Percentiles rank a stretch among this genome's conserved stretches.
These are phyloP conservation scores for Sinonovacula constricta DNA, from an alignment of 1,140 invertebrate species.

Conservation along the genomic window DNA sequence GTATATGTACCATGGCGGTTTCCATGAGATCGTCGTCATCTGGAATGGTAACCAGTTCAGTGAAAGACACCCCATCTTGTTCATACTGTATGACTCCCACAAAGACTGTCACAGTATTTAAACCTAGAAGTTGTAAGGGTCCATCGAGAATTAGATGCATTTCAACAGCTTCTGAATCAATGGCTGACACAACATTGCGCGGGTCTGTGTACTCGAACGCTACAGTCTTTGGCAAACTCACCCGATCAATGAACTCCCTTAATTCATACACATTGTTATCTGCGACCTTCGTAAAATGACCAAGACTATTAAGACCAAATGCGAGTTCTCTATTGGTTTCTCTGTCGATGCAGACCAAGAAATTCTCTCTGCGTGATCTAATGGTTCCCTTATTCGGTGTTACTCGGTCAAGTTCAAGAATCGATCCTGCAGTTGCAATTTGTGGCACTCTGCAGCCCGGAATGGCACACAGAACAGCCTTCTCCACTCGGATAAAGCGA, in stretches of 20 bases:
- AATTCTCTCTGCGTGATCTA: constrained; percentile 19
- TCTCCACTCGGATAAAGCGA: constrained; percentile 13
- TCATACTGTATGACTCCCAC: constrained; percentile 12
- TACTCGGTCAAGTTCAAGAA: constrained; percentile 36
- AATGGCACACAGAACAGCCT: constrained; percentile 23
- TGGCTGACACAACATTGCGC: constrained; percentile 27
- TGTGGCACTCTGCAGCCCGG: constrained; percentile 5
- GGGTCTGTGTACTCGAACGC: constrained; percentile 16
- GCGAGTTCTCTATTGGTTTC: constrained; percentile 21
- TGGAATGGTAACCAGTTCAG: constrained; percentile 31
- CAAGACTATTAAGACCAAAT: background rate
- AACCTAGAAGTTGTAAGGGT: constrained; percentile 22
- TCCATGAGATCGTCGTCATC: constrained; percentile 17
- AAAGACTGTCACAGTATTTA: constrained; percentile 21
- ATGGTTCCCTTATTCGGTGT: constrained; percentile 4
- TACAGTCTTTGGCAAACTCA: constrained; percentile 28
- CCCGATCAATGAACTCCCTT: constrained; percentile 36
- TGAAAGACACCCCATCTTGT: background rate
- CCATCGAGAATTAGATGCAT: constrained; percentile 11
- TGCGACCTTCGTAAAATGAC: constrained; percentile 25
- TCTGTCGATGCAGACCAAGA: constrained; percentile 20
- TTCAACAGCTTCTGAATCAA: constrained; percentile 27
- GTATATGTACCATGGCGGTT: constrained; percentile 18
- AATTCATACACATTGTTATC: constrained; percentile 21
- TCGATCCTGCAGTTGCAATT: constrained; percentile 16